Conservation (phyloP, 2,888 invertebrate species). For the Tridacna crocea region DNA sequence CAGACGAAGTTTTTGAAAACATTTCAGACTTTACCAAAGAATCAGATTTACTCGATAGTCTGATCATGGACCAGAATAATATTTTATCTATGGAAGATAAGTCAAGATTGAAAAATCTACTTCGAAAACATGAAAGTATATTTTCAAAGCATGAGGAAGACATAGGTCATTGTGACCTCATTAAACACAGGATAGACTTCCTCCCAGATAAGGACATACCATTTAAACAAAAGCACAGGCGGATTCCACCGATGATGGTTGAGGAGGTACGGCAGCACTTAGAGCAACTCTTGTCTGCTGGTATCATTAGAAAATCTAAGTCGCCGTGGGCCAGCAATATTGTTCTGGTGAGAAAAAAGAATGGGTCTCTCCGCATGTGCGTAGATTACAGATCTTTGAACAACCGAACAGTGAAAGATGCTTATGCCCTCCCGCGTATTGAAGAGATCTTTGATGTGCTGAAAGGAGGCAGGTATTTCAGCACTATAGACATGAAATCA, state of each 20-base stretch:
- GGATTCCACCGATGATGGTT: too few species aligned
- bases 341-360: too few species aligned
- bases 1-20: slow-evolving; percentile 17
- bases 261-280: too few species aligned
- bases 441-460: slow-evolving; percentile 37
- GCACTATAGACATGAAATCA: slow-evolving; percentile 25
- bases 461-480: slow-evolving; percentile 25
- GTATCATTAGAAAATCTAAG: too few species aligned
- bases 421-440: too few species aligned
- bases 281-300: too few species aligned
- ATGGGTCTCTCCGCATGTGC: too few species aligned
- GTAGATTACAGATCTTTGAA: too few species aligned
- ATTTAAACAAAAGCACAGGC: too few species aligned
- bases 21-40: neutral
- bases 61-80: slow-evolving; percentile 9
- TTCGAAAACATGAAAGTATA: slow-evolving; percentile 21
- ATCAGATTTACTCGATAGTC: neutral
- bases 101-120: neutral
- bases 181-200: slow-evolving; percentile 32
- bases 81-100: neutral
- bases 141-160: slow-evolving; percentile 22
- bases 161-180: slow-evolving; percentile 19
- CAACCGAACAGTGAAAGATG: too few species aligned
- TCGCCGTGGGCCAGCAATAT: too few species aligned
- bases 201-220: slow-evolving; percentile 3